A percentile compares a stretch with the other conserved stretches of the same genome.
phyloP scores from a whole-genome alignment of 2,113 vertebrate species.

The Calypte anna region DNA sequence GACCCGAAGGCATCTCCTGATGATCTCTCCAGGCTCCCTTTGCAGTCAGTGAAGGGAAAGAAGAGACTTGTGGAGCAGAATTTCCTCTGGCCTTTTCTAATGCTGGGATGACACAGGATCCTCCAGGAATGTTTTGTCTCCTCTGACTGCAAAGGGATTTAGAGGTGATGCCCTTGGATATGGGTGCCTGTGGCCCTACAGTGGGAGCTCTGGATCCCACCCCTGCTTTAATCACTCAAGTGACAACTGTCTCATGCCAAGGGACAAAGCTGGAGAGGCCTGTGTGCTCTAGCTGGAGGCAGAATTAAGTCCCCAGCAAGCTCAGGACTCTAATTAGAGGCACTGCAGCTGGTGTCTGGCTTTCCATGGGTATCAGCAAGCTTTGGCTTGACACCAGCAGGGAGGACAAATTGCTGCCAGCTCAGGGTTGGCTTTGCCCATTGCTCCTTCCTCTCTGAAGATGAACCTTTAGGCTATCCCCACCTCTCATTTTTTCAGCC shows the following conservation, averaged over 20 bases:
- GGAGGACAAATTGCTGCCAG: neutral
- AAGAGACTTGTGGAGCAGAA: neutral
- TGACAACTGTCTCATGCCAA: neutral
- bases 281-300: neutral
- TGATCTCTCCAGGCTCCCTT: neutral
- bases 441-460: neutral
- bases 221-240: neutral
- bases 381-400: neutral
- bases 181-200: accelerated
- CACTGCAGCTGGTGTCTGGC: neutral
- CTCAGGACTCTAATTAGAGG: neutral
- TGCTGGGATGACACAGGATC: neutral
- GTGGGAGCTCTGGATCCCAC: neutral
- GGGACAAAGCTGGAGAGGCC: neutral
- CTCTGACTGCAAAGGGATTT: neutral
- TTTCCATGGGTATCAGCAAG: neutral
- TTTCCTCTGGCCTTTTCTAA: neutral
- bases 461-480: neutral
- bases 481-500: neutral
- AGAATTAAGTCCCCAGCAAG: neutral
- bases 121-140: neutral
- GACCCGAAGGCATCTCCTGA: neutral
- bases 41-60: neutral
- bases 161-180: neutral
- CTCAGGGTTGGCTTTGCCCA: neutral